phyloP scores from a whole-genome alignment of 2,888 invertebrate species.

The Sinhomidia bicolor region DNA sequence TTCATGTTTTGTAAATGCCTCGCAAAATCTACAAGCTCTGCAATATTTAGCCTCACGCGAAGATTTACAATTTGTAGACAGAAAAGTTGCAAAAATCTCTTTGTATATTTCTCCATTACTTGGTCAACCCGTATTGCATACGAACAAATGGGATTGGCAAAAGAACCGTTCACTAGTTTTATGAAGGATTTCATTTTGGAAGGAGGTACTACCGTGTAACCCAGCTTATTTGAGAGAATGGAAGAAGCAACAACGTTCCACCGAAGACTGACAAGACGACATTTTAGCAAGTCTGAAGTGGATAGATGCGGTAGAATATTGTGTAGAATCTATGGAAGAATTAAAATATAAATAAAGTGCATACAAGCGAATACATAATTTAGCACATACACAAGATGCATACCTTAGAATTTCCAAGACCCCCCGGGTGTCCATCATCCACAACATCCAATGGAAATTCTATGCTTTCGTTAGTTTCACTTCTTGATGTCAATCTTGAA shows the following conservation, averaged over 20 bases:
- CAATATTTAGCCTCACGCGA: slow-evolving; percentile 63
- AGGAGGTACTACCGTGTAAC: slow-evolving; percentile 56
- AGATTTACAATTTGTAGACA: slow-evolving; percentile 52
- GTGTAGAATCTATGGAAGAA: slow-evolving; percentile 56
- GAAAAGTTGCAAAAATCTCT: slow-evolving; percentile 55
- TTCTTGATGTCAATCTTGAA: not conserved
- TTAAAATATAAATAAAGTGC: not conserved
- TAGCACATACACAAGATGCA: not conserved
- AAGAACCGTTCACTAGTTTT: slow-evolving; percentile 62
- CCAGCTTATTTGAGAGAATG: slow-evolving; percentile 44
- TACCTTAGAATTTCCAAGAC: slow-evolving; percentile 72
- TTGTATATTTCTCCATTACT: not conserved
- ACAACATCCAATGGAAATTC: not conserved
- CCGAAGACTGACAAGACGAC: slow-evolving; percentile 67
- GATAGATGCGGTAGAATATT: slow-evolving; percentile 52
- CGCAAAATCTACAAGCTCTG: slow-evolving; percentile 62
- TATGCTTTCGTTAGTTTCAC: not conserved
- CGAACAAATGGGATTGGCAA: slow-evolving; percentile 66
- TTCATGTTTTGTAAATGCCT: slow-evolving; percentile 60
- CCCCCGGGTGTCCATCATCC: slow-evolving; percentile 69
- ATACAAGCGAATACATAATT: not conserved
- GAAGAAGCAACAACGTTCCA: slow-evolving; percentile 73
- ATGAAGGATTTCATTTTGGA: slow-evolving; percentile 63
- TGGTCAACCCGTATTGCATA: slow-evolving; percentile 72
- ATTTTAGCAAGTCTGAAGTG: slow-evolving; percentile 30